Evolutionary conservation across 2,888 invertebrate species (phyloP).

Genomic region (Nemoura dubitans): DNA sequence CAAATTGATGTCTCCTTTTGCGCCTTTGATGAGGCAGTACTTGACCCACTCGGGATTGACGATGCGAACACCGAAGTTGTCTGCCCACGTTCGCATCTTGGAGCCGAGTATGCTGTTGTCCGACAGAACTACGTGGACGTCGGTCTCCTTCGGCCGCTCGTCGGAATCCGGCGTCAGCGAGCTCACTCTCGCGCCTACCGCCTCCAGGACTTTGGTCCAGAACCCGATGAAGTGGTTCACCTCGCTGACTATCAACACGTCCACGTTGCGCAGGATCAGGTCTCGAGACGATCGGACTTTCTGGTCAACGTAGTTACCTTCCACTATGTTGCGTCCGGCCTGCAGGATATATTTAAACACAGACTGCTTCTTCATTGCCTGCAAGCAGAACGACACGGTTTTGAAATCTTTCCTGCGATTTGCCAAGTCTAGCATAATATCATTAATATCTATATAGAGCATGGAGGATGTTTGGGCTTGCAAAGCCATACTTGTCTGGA

Average conservation of each 20-base stretch:
- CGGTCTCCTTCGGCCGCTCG: background rate
- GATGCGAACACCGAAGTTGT: conserved; percentile 68
- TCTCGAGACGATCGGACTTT: background rate
- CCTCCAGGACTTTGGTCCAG: conserved; percentile 25
- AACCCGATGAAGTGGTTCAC: conserved; percentile 13
- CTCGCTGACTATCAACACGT: conserved; percentile 16
- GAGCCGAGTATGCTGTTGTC: conserved; percentile 68
- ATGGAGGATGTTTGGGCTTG: too few species aligned
- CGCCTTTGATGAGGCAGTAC: conserved; percentile 72
- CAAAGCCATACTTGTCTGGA: too few species aligned
- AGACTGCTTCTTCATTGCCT: background rate
- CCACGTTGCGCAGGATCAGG: conserved; percentile 13
- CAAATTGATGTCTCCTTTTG: background rate
- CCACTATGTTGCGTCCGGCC: conserved; percentile 68
- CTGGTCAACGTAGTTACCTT: conserved; percentile 48
- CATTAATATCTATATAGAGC: too few species aligned
- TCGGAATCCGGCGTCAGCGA: background rate
- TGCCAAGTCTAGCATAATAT: too few species aligned
- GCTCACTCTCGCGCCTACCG: background rate
- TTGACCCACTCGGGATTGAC: conserved; percentile 76
- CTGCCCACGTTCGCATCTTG: conserved; percentile 64
- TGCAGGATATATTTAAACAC: conserved; percentile 67
- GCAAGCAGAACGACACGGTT: too few species aligned
- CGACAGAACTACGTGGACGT: conserved; percentile 65
- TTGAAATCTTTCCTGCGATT: too few species aligned